Evolutionary conservation across 2,113 vertebrate genomes (phyloP), one percentile per base, ranked within the genome.

Genomic region (Microcebus tavaratra): DNA sequence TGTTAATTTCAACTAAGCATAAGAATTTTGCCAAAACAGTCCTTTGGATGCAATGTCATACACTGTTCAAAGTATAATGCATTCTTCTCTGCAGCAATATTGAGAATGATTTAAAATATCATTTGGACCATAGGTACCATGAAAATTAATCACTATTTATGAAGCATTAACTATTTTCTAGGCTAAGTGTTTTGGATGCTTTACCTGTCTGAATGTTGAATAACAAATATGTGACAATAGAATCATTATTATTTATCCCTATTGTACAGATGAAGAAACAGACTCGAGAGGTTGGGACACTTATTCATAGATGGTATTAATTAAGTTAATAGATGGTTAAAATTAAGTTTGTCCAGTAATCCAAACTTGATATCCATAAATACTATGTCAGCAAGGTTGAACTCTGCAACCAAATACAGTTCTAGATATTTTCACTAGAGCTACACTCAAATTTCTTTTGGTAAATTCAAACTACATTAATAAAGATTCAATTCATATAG

Each of bases 141-240:
- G 50, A 92, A 90, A 94, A 83, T 61, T 73, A 86, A 12, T 68
- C 80, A 48, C n/a, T 53, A 57, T 75, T 92, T 79, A 29, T 80
- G 21, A 70, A 85, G 4, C 36, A 65, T 53, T 88, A 50, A 50
- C 8, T 83, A 14, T 78, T 59, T 92, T 6, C 8, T 17, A 65
- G 1, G 10, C 12, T 92, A 63, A 93, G 1, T 91, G 8, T 72
- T 88, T 91, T 59, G 39, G 6, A 48, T 89, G 18, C 11, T 67
- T 81, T 88, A 14, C 11, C 25, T 70, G 21, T 81, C 61, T 45
- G 91, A 78, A 82, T 80, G 6, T 75, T 84, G 81, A 53, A 55
- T 96, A 93, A 87, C 39, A 73, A 48, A 53, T 15, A n/a, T 42
- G 8, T 39, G 21, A 63, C 11, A 11, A 45, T 65, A 76, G 50